Percentiles rank a stretch among this genome's conserved stretches.
Evolutionary conservation across 37 sponge, comb jelly and placozoan species (phyloP).

Genomic region (Halisarca cf. caerulea): DNA sequence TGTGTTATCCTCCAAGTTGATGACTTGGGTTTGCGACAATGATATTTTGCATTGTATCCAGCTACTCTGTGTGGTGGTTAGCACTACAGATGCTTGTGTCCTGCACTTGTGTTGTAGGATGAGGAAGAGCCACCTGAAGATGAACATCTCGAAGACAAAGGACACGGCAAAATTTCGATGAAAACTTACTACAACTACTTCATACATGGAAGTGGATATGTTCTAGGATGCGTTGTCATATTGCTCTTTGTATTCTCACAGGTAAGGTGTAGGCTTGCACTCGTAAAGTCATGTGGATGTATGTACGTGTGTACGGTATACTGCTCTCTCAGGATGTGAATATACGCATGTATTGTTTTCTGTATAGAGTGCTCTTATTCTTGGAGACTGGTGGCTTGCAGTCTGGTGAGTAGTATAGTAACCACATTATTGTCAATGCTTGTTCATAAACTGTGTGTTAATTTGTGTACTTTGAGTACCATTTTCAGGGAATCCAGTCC

Average conservation of each 20-base stretch:
- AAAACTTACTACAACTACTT: conserved; percentile 64
- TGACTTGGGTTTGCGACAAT: too few species aligned
- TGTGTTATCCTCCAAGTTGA: too few species aligned
- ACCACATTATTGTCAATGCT: too few species aligned
- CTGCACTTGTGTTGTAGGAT: too few species aligned
- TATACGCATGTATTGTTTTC: neutral
- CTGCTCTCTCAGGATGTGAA: neutral
- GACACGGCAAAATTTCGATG: conserved; percentile 45
- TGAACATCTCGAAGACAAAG: conserved; percentile 51
- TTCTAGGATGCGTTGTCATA: neutral
- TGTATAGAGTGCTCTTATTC: conserved; percentile 44
- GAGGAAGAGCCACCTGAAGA: neutral
- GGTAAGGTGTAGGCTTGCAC: neutral
- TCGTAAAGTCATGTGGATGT: neutral
- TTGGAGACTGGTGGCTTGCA: conserved; percentile 76
- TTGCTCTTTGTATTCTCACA: conserved; percentile 4
- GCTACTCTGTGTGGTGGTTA: too few species aligned
- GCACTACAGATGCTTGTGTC: too few species aligned
- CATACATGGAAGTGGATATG: conserved; percentile 45
- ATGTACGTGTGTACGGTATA: neutral
- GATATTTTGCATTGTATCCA: too few species aligned
- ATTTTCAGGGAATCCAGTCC: too few species aligned
- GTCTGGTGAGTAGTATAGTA: conserved; percentile 52
- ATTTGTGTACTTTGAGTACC: too few species aligned
- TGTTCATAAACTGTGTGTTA: too few species aligned